Percentiles rank a stretch among this genome's conserved stretches.
These are phyloP conservation scores for Phycodurus eques DNA, from an alignment of 2,113 vertebrate species.

Conservation along the genomic window DNA sequence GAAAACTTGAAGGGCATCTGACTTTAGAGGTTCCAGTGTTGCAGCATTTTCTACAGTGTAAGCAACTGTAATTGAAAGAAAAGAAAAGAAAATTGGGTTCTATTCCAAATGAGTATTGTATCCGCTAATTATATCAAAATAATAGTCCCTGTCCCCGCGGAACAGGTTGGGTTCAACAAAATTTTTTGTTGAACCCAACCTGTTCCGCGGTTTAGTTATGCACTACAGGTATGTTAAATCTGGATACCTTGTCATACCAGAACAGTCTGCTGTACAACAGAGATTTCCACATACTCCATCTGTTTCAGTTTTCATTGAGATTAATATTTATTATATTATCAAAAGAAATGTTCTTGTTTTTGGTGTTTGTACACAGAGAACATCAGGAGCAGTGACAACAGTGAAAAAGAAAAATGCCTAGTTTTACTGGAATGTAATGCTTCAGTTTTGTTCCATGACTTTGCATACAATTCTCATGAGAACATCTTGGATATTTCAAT, in stretches of 20 bases:
- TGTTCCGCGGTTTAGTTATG: background rate
- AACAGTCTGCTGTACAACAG: background rate
- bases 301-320: background rate
- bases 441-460: background rate
- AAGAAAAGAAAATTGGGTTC: no score
- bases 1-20: no score
- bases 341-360: background rate
- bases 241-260: background rate
- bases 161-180: no score
- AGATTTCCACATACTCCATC: background rate
- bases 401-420: background rate
- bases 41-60: no score
- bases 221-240: background rate
- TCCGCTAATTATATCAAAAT: no score
- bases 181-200: background rate
- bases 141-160: no score
- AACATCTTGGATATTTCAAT: constrained; percentile 13
- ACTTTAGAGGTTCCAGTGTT: no score
- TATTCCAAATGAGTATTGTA: no score
- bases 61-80: no score
- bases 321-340: background rate
- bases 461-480: background rate
- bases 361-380: background rate
- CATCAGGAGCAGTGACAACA: background rate
- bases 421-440: background rate